Conservation (phyloP, 2,113 vertebrate genomes). For the Rhegmatorhina hoffmannsi region DNA sequence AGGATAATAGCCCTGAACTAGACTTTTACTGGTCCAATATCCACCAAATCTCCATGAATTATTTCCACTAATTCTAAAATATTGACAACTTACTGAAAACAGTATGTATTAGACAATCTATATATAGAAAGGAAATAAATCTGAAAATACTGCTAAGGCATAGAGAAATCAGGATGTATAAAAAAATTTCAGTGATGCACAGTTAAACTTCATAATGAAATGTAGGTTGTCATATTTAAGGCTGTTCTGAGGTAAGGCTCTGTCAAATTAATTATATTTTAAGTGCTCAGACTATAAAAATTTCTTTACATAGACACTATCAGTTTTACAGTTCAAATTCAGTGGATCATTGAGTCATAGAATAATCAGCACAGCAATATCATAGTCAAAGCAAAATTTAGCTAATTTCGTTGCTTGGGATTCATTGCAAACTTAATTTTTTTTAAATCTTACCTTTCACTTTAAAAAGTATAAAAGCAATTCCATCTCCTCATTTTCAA, state of each 20-base stretch:
- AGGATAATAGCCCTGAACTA: neutral
- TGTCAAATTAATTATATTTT: neutral
- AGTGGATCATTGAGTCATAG: neutral
- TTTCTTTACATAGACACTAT: neutral
- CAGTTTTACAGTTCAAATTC: neutral
- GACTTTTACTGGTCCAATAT: neutral
- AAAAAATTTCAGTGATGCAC: neutral
- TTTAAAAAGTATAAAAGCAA: neutral
- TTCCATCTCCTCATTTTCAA: neutral
- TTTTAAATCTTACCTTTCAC: neutral
- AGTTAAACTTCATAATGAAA: neutral
- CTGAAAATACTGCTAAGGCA: neutral
- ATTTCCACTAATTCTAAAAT: neutral
- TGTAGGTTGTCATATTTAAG: neutral
- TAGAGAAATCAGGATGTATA: neutral
- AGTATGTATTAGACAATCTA: neutral
- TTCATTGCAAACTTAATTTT: neutral
- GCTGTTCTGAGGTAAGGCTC: neutral
- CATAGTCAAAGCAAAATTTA: neutral
- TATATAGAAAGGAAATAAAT: neutral
- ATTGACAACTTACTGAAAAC: neutral
- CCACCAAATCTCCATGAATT: neutral
- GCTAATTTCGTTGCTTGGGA: neutral
- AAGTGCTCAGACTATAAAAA: neutral
- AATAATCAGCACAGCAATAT: neutral